phyloP scores from a whole-genome alignment of 2,888 invertebrate species.

The Drosophila meridionalis region DNA sequence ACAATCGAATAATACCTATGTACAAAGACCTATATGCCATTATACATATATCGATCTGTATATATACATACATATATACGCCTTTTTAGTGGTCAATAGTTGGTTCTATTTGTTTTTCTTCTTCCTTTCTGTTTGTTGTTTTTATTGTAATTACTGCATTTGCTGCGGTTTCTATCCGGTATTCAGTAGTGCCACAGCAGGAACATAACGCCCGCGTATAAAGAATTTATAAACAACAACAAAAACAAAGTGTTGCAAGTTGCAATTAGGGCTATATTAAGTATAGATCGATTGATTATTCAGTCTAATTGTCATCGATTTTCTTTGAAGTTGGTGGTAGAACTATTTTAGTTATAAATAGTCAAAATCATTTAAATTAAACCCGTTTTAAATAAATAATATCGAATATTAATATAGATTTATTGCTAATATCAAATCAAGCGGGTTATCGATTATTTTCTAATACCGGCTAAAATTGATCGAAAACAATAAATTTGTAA shows the following conservation, averaged over 20 bases:
- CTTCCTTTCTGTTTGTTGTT: slow-evolving; percentile 55
- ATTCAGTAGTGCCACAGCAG: slow-evolving; percentile 42
- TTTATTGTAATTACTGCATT: slow-evolving; percentile 58
- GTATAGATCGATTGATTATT: slow-evolving; percentile 1
- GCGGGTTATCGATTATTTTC: too few relatives aligned
- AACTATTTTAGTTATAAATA: neutral
- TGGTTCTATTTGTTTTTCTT: slow-evolving; percentile 12
- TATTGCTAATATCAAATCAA: too few relatives aligned
- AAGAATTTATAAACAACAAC: neutral
- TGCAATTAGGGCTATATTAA: neutral
- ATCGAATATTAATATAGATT: too few relatives aligned
- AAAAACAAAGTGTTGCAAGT: slow-evolving; percentile 6
- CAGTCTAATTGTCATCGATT: neutral
- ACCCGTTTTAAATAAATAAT: too few relatives aligned
- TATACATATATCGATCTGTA: neutral
- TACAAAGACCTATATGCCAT: neutral
- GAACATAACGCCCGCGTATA: slow-evolving; percentile 17
- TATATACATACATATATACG: neutral
- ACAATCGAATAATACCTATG: slow-evolving; percentile 27
- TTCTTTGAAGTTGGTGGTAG: neutral
- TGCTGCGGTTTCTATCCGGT: slow-evolving; percentile 41
- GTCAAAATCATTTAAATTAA: too few relatives aligned
- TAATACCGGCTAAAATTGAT: too few relatives aligned
- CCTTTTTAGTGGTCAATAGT: neutral
- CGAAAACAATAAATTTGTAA: neutral